Evolutionary conservation across 2,113 vertebrate genomes (phyloP), one percentile per base, ranked within the genome.

Genomic region (Cyanoliseus patagonus): DNA sequence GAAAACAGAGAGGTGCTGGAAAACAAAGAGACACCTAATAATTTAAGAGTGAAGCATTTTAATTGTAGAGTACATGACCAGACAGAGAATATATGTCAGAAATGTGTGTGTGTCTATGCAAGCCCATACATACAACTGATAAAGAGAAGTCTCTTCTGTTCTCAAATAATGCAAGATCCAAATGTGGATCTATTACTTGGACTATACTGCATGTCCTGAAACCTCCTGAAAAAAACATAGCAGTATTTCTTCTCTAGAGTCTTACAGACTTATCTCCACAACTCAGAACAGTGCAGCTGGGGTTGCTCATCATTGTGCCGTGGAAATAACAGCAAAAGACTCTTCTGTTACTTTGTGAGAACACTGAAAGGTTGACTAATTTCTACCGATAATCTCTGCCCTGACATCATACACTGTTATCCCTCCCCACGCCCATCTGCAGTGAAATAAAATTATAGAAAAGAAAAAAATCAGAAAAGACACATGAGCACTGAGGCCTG

Each of bases 341-440:
- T 66, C 46, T 55, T 68, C 52, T 76, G 7, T 46, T 63, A 53
- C 52, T 75, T 83, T 80, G 68, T 87, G 61, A 92, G 75, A 52
- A 87, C 42, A 37, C 8, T 64, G 66, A 8, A 86, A 84, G 51
- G 90, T 92, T 90, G 89, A 93, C 74, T 92, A 20, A 94, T 96
- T 96, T 92, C 83, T 67, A 46, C 64, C 83, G 83, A 92, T 94
- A 97, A 92, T 80, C 74, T 85, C 75, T 96, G 15, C 91, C 77
- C 88, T 95, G 73, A 97, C 27, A 78, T 73, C 33, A 66, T 31
- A 93, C 11, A 12, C 14, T 57, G 12, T 17, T 80, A 23, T 74
- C 96, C 77, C 28, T 52, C 8, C 20, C 57, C 75, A 64, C 24
- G n/a, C 49, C 27, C 59, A 79, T 88, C 83, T 92, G 64, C 46